phyloP scores from a whole-genome alignment of 2,797 vertebrate species.

The Pangasius sanitwongsei region DNA sequence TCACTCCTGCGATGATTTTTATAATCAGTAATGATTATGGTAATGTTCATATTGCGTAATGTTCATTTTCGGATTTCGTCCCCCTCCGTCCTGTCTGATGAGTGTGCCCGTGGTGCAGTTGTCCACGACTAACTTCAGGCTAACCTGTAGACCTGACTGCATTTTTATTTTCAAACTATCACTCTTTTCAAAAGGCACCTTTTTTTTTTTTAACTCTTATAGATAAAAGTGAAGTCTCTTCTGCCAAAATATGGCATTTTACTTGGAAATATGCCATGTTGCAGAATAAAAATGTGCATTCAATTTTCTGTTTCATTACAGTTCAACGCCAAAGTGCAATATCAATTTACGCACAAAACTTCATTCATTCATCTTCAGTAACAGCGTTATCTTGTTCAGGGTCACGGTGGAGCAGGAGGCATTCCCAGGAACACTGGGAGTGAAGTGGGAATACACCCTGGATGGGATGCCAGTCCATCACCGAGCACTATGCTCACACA shows the following conservation, averaged over 20 bases:
- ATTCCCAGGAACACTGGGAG: neutral
- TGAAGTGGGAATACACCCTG: neutral
- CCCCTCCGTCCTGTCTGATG: neutral
- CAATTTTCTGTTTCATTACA: neutral
- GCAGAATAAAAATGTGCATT: neutral
- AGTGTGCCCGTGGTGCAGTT: neutral
- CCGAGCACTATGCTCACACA: neutral
- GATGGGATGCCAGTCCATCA: neutral
- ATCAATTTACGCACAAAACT: neutral
- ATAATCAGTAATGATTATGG: neutral
- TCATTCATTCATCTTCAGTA: neutral
- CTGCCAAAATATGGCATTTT: neutral
- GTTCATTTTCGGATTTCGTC: neutral
- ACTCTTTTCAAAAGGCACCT: neutral
- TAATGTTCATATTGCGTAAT: neutral
- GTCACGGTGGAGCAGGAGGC: neutral
- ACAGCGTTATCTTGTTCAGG: neutral
- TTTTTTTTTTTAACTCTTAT: neutral
- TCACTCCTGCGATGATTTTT: neutral
- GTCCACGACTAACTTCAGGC: neutral
- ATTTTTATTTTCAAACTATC: neutral
- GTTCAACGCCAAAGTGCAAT: neutral
- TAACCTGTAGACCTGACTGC: neutral
- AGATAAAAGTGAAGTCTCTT: neutral
- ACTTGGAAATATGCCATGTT: neutral